Conservation (phyloP, 2,888 invertebrate genomes). For the Pseudanteris insignis region DNA sequence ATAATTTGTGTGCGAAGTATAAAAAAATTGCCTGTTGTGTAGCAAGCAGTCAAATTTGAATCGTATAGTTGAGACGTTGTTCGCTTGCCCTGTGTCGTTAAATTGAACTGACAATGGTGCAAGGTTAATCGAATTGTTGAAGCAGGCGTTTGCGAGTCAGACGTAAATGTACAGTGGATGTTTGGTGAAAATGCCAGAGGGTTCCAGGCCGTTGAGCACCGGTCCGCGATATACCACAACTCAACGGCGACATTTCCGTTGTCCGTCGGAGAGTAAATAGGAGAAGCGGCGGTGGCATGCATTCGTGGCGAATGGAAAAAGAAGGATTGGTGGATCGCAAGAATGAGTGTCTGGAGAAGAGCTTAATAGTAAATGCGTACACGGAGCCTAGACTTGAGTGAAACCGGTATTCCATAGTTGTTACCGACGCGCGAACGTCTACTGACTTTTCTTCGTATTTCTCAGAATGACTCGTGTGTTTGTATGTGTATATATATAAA, state of each 20-base stretch:
- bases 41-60: too few species aligned
- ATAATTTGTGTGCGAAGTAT: too few species aligned
- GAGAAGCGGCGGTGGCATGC: slow-evolving; percentile 30
- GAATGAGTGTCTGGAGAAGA: slow-evolving; percentile 41
- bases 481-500: slow-evolving; percentile 1
- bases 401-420: slow-evolving; percentile 39
- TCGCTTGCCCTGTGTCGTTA: slow-evolving; percentile 1
- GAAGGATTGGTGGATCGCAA: slow-evolving; percentile 34
- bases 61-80: too few species aligned
- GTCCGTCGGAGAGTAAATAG: slow-evolving; percentile 44
- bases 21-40: too few species aligned
- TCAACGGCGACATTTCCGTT: slow-evolving; percentile 44
- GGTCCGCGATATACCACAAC: slow-evolving; percentile 42
- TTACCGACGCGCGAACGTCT: slow-evolving; percentile 20
- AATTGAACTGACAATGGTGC: slow-evolving; percentile 27
- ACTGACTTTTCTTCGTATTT: slow-evolving; percentile 24
- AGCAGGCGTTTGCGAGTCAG: slow-evolving; percentile 16
- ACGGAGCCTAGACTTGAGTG: slow-evolving; percentile 34
- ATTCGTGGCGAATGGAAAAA: slow-evolving; percentile 35
- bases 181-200: slow-evolving; percentile 45
- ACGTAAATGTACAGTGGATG: slow-evolving; percentile 20
- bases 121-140: slow-evolving; percentile 14
- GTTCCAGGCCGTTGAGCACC: slow-evolving; percentile 44
- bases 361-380: slow-evolving; percentile 40
- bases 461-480: slow-evolving; percentile 1